phyloP scores from a whole-genome alignment of 2,888 invertebrate species.

The Nomada ruficornis region DNA sequence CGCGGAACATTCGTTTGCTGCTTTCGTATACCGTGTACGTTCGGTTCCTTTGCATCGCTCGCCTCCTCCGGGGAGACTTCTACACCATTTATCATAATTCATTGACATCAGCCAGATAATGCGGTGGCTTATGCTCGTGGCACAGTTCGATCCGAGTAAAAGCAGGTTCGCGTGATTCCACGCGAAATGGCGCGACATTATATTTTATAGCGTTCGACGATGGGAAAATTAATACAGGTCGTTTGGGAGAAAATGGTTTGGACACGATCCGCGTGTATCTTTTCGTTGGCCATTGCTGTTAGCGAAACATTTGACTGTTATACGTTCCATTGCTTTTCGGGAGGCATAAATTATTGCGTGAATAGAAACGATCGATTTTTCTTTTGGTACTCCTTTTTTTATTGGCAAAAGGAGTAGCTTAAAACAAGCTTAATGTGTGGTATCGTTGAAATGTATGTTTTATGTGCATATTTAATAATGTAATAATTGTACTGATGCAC shows the following conservation, averaged over 20 bases:
- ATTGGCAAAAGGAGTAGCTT: too few species aligned
- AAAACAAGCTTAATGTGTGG: too few species aligned
- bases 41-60: slow-evolving; percentile 47
- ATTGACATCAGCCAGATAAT: slow-evolving; percentile 52
- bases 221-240: slow-evolving; percentile 11
- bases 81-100: slow-evolving; percentile 58
- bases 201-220: background rate
- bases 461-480: too few species aligned
- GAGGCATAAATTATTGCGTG: too few species aligned
- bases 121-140: slow-evolving; percentile 21
- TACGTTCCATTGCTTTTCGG: too few species aligned
- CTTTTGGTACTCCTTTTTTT: too few species aligned
- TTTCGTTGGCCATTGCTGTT: too few species aligned
- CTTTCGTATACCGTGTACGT: slow-evolving; percentile 54
- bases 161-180: slow-evolving; percentile 20
- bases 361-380: too few species aligned
- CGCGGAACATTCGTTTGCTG: slow-evolving; percentile 55
- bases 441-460: too few species aligned
- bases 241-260: background rate
- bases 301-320: too few species aligned
- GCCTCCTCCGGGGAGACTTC: slow-evolving; percentile 25
- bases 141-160: slow-evolving; percentile 21
- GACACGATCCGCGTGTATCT: background rate
- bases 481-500: too few species aligned
- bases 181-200: background rate